phyloP scores from a whole-genome alignment of 2,797 vertebrate species.

The Pachyuromys duprasi region DNA sequence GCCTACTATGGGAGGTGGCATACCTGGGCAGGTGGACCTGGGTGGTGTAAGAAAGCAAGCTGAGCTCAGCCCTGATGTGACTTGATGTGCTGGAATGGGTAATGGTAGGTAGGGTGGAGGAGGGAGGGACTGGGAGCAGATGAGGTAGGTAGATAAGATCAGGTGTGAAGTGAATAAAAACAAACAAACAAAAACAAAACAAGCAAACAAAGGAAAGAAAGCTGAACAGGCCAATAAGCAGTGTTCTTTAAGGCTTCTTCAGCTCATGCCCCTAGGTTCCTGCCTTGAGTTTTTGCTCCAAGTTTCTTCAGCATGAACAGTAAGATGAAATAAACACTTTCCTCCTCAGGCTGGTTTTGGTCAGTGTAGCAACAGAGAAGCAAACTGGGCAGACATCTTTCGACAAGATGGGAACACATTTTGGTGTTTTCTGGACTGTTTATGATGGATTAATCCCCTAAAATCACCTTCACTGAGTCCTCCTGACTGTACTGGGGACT shows the following conservation, averaged over 20 bases:
- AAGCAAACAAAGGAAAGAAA: not conserved
- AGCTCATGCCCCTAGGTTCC: not conserved
- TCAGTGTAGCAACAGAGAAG: not conserved
- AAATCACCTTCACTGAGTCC: not conserved
- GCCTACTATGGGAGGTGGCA: too few species aligned
- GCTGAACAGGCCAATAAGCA: not conserved
- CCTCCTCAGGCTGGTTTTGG: not conserved
- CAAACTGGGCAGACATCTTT: not conserved
- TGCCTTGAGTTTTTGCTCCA: not conserved
- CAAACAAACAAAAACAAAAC: too few species aligned
- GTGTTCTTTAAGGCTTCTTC: not conserved
- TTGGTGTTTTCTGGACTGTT: not conserved
- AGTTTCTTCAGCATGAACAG: not conserved
- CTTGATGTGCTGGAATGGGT: too few species aligned
- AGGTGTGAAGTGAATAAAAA: too few species aligned
- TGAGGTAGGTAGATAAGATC: too few species aligned
- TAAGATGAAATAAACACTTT: not conserved
- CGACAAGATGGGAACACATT: not conserved
- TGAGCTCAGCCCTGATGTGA: too few species aligned
- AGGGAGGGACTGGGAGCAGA: too few species aligned
- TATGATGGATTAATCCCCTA: not conserved
- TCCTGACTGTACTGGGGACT: not conserved
- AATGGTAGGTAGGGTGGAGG: too few species aligned
- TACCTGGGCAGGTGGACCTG: not conserved
- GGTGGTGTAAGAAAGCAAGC: not conserved